Percentiles rank a stretch among this genome's conserved stretches.
These are phyloP conservation scores for Cathartes aura DNA, from an alignment of 2,113 vertebrate species.

Conservation along the genomic window DNA sequence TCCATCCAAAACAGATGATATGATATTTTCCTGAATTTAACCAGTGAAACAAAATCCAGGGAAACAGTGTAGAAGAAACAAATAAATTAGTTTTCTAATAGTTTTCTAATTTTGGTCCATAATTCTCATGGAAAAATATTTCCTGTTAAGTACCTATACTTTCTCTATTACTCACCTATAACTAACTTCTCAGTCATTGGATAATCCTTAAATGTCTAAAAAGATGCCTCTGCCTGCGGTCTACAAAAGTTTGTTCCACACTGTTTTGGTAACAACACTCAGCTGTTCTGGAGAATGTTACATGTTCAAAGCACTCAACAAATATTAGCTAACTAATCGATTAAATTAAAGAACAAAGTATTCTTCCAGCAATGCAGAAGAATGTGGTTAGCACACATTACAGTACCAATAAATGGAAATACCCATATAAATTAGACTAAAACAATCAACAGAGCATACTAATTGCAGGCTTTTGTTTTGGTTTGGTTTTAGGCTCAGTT, in stretches of 20 bases:
- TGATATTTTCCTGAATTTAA: not conserved
- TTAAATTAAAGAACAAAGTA: not conserved
- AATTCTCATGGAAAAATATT: not conserved
- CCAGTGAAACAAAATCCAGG: not conserved
- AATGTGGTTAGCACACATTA: not conserved
- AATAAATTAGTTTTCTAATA: not conserved
- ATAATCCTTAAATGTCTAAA: not conserved
- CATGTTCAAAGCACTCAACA: not conserved
- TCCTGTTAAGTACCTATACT: not conserved
- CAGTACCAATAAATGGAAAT: not conserved
- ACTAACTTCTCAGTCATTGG: not conserved
- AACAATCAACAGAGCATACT: not conserved
- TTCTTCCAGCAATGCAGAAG: not conserved
- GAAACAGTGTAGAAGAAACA: not conserved
- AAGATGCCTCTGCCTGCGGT: not conserved
- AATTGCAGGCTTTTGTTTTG: not conserved
- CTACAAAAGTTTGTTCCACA: not conserved
- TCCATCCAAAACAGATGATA: not conserved
- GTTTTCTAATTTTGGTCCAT: not conserved
- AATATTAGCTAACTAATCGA: not conserved
- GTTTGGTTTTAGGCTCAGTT: not conserved
- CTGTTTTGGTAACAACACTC: not conserved
- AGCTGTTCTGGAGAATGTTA: not conserved
- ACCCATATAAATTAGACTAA: not conserved
- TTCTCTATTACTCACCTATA: not conserved